These are phyloP conservation scores for Pollenia griseotomentosa DNA, from an alignment of 2,888 invertebrate genomes.

Conservation along the genomic window DNA sequence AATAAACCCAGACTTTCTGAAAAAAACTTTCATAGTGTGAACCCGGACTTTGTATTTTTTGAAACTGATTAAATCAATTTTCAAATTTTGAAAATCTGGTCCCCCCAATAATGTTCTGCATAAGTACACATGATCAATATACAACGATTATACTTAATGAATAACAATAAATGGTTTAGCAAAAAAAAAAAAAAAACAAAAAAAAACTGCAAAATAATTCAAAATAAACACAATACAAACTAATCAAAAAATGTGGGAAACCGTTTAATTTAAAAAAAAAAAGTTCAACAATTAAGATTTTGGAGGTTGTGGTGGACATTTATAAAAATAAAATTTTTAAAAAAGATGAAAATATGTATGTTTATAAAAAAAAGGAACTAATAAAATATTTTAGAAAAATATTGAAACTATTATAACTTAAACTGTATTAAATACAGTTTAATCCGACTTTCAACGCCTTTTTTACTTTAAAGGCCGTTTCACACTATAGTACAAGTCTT, in stretches of 20 bases:
- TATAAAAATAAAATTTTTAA: constrained; percentile 12
- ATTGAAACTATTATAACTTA: neutral
- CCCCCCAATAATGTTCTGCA: constrained; percentile 36
- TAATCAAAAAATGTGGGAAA: constrained; percentile 65
- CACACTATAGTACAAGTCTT: too few species aligned
- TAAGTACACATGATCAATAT: constrained; percentile 60
- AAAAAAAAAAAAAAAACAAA: constrained; percentile 5
- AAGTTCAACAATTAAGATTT: constrained; percentile 41
- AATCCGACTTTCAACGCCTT: too few species aligned
- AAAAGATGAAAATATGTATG: neutral
- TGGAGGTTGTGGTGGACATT: constrained; percentile 53
- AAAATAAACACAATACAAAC: constrained; percentile 56
- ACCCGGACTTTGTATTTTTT: neutral
- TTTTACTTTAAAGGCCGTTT: too few species aligned
- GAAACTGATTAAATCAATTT: neutral
- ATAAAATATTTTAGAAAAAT: neutral
- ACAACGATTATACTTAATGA: constrained; percentile 68
- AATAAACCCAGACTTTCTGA: too few species aligned
- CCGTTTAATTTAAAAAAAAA: constrained; percentile 65
- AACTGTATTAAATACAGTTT: too few species aligned
- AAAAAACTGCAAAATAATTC: constrained; percentile 9
- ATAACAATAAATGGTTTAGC: constrained; percentile 67
- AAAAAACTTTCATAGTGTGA: too few species aligned
- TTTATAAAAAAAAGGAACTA: too few species aligned
- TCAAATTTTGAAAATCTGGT: constrained; percentile 6